Evolutionary conservation across 2,797 vertebrate genomes (phyloP), one percentile per base, ranked within the genome.

Genomic region (Microcaecilia unicolor): DNA sequence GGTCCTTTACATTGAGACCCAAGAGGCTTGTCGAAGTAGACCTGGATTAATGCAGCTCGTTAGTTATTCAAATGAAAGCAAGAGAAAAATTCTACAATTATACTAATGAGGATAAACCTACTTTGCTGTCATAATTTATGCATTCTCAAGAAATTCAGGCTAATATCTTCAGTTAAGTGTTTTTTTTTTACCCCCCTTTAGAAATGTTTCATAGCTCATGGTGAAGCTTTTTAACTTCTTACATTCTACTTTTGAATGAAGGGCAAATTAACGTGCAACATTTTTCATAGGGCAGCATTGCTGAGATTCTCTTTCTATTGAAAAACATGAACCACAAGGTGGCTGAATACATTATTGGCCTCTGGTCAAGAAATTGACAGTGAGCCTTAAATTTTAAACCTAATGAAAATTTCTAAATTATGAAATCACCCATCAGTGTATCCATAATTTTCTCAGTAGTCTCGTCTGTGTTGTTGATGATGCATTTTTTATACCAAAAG

Each of bases 41-140:
- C 77, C 75, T 79, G 77, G 70, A 83, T 84, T 84, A 84, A 83
- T 81, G 71, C 72, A 80, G 80, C 80, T 81, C 77, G 83, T 85
- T 83, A 81, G 72, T 80, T 41, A n/a, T 74, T 76, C 83, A 83
- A 83, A 76, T 76, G 76, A 83, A 72, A 78, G 72, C 72, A 74
- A 74, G 76, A 65, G 70, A 68, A 74, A 70, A 58, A 71, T 66
- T 66, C 74, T 55, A 76, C 74, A 77, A 72, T 83, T 83, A 83
- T 26, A 71, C 58, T 84, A 77, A 83, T 79, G 73, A 83, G 67
- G 50, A 71, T 64, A 63, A 74, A 64, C 61, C 61, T 68, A 64
- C 70, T 57, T 75, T 66, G 39, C 59, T 49, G 48, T 74, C 48
- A 36, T 59, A 74, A 72, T 64, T 68, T 67, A 64, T 57, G 28